Percentiles rank a stretch among this genome's conserved stretches.
These are phyloP conservation scores for Hydrotaea diabolus DNA, from an alignment of 2,888 invertebrate genomes.

Conservation along the genomic window DNA sequence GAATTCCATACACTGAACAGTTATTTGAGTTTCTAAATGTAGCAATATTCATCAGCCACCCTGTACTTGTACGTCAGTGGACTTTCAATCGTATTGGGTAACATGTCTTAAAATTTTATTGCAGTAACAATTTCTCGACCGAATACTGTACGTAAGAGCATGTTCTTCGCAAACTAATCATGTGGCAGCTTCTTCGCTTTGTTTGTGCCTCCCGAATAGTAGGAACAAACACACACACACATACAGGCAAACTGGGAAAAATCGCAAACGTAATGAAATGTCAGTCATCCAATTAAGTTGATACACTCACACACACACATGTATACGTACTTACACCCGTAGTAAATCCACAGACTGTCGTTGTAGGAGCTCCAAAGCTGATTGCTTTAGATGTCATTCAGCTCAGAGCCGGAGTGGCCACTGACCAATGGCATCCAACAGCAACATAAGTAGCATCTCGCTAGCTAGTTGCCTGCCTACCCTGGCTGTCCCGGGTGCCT, in stretches of 20 bases:
- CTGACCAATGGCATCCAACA: conserved; percentile 28
- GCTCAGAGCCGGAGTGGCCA: not conserved
- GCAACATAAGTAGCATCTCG: not conserved
- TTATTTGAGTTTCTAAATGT: no score
- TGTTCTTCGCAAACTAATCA: conserved; percentile 30
- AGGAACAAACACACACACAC: conserved; percentile 35
- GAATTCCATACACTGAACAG: no score
- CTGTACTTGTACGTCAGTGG: no score
- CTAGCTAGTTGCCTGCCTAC: not conserved
- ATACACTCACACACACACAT: conserved; percentile 5
- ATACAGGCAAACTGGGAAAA: conserved; percentile 45
- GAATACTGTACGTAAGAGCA: conserved; percentile 14
- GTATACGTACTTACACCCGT: not conserved
- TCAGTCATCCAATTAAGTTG: conserved; percentile 67
- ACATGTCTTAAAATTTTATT: no score
- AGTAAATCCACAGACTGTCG: not conserved
- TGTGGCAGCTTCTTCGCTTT: conserved; percentile 32
- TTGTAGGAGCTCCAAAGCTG: conserved; percentile 61
- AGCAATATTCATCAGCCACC: no score
- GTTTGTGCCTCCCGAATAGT: conserved; percentile 51
- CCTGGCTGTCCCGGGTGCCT: not conserved
- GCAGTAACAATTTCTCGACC: not conserved
- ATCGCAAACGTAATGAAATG: conserved; percentile 67
- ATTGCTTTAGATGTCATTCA: conserved; percentile 34
- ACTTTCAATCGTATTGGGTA: no score